A percentile compares a stretch with the other conserved stretches of the same genome.
Evolutionary conservation across 2,888 invertebrate genomes (phyloP).

Genomic region (Coleophora deauratella): DNA sequence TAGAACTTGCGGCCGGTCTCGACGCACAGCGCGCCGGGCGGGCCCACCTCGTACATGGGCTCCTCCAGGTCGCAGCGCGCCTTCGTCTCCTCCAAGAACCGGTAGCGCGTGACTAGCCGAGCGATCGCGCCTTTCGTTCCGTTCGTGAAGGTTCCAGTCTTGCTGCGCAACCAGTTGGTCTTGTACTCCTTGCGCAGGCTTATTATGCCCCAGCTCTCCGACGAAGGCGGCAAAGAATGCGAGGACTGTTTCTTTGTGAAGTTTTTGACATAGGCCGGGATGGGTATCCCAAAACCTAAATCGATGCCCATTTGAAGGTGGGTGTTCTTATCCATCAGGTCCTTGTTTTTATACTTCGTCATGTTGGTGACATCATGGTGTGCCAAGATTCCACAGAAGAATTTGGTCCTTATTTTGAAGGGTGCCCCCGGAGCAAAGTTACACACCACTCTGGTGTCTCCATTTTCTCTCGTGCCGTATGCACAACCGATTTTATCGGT

Average conservation of each 20-base stretch:
- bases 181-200: conserved; percentile 35
- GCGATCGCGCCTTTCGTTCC: conserved; percentile 42
- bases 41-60: conserved; percentile 41
- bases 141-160: conserved; percentile 25
- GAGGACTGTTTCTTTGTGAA: neutral
- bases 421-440: conserved; percentile 61
- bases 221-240: neutral
- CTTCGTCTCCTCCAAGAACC: conserved; percentile 36
- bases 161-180: conserved; percentile 30
- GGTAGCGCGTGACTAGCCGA: conserved; percentile 45
- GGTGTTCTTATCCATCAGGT: conserved; percentile 25
- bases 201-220: conserved; percentile 28
- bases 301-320: conserved; percentile 29
- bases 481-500: conserved; percentile 61
- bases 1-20: conserved; percentile 42
- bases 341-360: conserved; percentile 7
- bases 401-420: conserved; percentile 37
- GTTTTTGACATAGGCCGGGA: neutral
- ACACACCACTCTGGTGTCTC: conserved; percentile 51
- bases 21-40: conserved; percentile 42
- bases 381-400: conserved; percentile 47
- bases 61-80: conserved; percentile 43
- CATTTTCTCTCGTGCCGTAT: conserved; percentile 32
- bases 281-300: conserved; percentile 15
- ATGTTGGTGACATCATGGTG: conserved; percentile 25